phyloP scores from a whole-genome alignment of 1,140 invertebrate species.

The Brachionus asplanchnoidis region DNA sequence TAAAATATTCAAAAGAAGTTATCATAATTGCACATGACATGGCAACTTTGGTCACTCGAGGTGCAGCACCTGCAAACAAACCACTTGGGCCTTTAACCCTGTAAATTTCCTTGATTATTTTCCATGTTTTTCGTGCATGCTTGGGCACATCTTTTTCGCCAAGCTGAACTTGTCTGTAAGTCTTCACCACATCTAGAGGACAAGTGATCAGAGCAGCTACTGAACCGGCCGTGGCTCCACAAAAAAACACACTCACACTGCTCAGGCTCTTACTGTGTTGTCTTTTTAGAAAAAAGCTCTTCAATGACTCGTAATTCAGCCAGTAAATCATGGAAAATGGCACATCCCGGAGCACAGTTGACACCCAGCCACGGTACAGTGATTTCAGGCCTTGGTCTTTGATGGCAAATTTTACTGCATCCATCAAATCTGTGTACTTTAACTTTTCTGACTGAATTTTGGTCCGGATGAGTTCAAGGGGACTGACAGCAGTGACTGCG shows the following conservation, averaged over 20 bases:
- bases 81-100: not conserved
- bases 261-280: not conserved
- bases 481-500: not conserved
- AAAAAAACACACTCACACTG: slow-evolving; percentile 15
- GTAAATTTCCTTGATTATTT: not conserved
- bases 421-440: not conserved
- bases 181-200: slow-evolving; percentile 41
- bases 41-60: slow-evolving; percentile 41
- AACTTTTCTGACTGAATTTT: slow-evolving; percentile 41
- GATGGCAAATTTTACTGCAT: not conserved
- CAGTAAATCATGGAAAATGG: slow-evolving; percentile 43
- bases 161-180: slow-evolving; percentile 37
- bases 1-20: slow-evolving; percentile 36
- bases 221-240: slow-evolving; percentile 11
- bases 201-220: slow-evolving; percentile 11
- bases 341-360: slow-evolving; percentile 32
- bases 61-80: slow-evolving; percentile 27
- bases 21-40: slow-evolving; percentile 43
- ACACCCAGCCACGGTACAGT: slow-evolving; percentile 17
- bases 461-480: slow-evolving; percentile 23
- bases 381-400: not conserved
- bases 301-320: slow-evolving; percentile 30
- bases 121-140: not conserved
- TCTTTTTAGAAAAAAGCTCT: not conserved
- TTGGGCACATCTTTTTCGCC: slow-evolving; percentile 24